phyloP scores from a whole-genome alignment of 2,888 invertebrate genomes.

The Antheraea yamamai region DNA sequence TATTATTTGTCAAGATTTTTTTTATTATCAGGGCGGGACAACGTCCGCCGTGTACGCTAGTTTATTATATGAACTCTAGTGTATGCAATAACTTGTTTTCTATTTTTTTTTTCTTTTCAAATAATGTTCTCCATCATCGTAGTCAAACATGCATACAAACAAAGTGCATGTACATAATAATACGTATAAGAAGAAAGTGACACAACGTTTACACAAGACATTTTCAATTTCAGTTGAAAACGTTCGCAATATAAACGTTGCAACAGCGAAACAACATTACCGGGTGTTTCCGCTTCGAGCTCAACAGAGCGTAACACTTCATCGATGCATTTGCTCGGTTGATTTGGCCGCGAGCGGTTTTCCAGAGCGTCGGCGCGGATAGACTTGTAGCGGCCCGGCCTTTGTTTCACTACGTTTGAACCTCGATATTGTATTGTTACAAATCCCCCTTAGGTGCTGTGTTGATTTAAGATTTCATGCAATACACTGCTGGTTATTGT shows the following conservation, averaged over 20 bases:
- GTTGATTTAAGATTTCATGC: conserved; percentile 12
- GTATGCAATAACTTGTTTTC: too few relatives aligned
- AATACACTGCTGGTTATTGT: conserved; percentile 6
- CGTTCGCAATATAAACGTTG: conserved; percentile 18
- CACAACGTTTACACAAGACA: conserved; percentile 1
- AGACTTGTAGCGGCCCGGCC: neutral
- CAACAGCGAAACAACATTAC: conserved; percentile 19
- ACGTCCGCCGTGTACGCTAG: too few relatives aligned
- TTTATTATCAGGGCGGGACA: too few relatives aligned
- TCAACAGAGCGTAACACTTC: conserved; percentile 22
- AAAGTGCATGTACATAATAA: neutral
- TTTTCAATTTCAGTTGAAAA: conserved; percentile 15
- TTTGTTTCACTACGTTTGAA: conserved; percentile 13
- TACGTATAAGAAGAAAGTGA: neutral
- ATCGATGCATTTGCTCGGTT: conserved; percentile 26
- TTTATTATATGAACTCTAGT: too few relatives aligned
- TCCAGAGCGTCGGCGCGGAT: conserved; percentile 10
- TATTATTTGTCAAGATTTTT: too few relatives aligned
- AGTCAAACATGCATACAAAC: neutral
- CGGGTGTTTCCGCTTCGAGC: conserved; percentile 21
- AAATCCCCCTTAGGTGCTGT: conserved; percentile 15
- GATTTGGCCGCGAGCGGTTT: conserved; percentile 23
- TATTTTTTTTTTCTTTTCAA: neutral
- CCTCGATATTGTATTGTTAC: conserved; percentile 11
- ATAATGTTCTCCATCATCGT: neutral